phyloP scores from a whole-genome alignment of 2,113 vertebrate species.

The Microcebus jonahi region DNA sequence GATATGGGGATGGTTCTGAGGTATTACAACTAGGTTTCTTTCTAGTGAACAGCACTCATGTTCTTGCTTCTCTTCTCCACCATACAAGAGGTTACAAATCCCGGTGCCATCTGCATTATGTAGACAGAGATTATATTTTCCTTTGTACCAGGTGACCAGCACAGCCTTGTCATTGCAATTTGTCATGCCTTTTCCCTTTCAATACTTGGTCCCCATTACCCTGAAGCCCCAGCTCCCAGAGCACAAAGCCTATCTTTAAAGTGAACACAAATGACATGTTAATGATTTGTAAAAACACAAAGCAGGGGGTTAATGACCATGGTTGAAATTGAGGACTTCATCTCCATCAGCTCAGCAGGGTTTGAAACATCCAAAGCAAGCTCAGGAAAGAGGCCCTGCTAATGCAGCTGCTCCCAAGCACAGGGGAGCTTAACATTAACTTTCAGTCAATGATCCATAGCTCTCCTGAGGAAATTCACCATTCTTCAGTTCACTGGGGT shows the following conservation, averaged over 20 bases:
- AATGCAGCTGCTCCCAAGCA: constrained; percentile 71
- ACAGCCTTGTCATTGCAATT: constrained; percentile 65
- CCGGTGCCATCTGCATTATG: constrained; percentile 56
- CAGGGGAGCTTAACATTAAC: constrained; percentile 56
- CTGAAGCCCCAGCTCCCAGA: constrained; percentile 60
- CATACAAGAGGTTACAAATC: constrained; percentile 41
- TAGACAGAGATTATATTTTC: constrained; percentile 66
- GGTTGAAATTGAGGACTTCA: constrained; percentile 81
- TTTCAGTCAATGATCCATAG: constrained; percentile 32
- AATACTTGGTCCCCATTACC: constrained; percentile 46
- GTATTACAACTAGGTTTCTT: not conserved
- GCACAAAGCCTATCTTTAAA: constrained; percentile 63
- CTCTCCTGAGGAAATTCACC: not conserved
- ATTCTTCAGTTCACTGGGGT: constrained; percentile 3
- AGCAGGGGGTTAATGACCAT: constrained; percentile 78
- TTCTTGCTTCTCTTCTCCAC: not conserved
- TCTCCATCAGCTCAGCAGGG: constrained; percentile 83
- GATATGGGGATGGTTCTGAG: not conserved
- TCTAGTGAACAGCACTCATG: not conserved
- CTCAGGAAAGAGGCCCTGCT: constrained; percentile 68
- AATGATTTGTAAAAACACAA: constrained; percentile 82
- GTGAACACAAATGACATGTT: constrained; percentile 74
- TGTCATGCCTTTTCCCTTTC: constrained; percentile 55
- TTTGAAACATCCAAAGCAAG: constrained; percentile 71
- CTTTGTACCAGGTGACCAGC: constrained; percentile 66